Conservation (phyloP, 2,888 invertebrate species). For the Diachrysia chrysitis region DNA sequence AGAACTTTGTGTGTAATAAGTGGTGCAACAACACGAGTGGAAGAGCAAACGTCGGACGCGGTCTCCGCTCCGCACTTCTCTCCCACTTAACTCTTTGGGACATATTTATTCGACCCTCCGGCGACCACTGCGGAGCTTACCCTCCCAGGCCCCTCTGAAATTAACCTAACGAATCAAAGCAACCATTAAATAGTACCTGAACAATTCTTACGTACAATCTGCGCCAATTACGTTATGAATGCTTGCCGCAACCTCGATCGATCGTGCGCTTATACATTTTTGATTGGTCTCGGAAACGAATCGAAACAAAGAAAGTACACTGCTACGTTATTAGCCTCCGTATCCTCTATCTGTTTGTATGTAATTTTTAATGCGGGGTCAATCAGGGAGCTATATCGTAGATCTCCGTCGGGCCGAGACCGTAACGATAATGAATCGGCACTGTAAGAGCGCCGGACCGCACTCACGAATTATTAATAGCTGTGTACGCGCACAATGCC, state of each 20-base stretch:
- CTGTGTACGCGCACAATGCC: constrained; percentile 70
- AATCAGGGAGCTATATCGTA: constrained; percentile 88
- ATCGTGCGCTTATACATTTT: constrained; percentile 80
- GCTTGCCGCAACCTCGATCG: constrained; percentile 77
- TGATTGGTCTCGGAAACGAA: constrained; percentile 80
- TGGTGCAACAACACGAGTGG: constrained; percentile 89
- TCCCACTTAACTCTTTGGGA: constrained; percentile 89
- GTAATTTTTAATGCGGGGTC: constrained; percentile 90
- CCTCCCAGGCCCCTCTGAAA: constrained; percentile 78
- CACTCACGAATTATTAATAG: constrained; percentile 89
- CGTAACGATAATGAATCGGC: constrained; percentile 88
- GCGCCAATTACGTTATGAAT: constrained; percentile 78
- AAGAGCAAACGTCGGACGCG: constrained; percentile 89
- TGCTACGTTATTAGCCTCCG: constrained; percentile 75
- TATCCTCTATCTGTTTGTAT: constrained; percentile 82
- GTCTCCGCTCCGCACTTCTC: constrained; percentile 86
- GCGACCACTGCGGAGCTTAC: constrained; percentile 81
- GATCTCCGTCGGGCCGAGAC: constrained; percentile 84
- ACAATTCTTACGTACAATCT: constrained; percentile 76
- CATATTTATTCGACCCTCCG: constrained; percentile 90
- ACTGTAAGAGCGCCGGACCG: constrained; percentile 86
- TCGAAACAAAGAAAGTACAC: constrained; percentile 82
- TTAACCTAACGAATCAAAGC: constrained; percentile 88
- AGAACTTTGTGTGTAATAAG: constrained; percentile 90
- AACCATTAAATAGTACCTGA: constrained; percentile 78